Conservation (phyloP, 2,888 invertebrate genomes). For the Calliphora vomitoria region DNA sequence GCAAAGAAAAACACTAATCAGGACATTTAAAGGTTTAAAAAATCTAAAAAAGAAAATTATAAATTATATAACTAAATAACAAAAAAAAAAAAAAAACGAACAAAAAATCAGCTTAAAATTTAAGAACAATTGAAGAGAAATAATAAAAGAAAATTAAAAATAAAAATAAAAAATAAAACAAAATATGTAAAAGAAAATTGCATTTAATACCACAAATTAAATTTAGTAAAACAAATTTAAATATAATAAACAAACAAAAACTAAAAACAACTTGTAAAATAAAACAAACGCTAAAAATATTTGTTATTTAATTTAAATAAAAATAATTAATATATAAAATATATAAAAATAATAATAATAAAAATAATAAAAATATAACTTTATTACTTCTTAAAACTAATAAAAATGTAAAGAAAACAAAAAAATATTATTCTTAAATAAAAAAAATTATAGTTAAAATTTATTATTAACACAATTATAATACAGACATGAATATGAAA, state of each 20-base stretch:
- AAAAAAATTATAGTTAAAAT: slow-evolving; percentile 73
- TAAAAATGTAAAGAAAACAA: slow-evolving; percentile 34
- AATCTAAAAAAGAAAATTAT: slow-evolving; percentile 50
- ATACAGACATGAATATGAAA: slow-evolving; percentile 37
- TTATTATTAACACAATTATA: slow-evolving; percentile 66
- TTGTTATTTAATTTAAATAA: slow-evolving; percentile 66
- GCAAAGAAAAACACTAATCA: slow-evolving; percentile 68
- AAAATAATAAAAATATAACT: slow-evolving; percentile 64
- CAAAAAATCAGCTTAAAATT: slow-evolving; percentile 53
- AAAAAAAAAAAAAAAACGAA: slow-evolving; percentile 38
- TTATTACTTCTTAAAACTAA: slow-evolving; percentile 67
- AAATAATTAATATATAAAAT: background rate
- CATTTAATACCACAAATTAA: slow-evolving; percentile 79
- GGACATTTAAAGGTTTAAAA: slow-evolving; percentile 74
- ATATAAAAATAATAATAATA: slow-evolving; percentile 48
- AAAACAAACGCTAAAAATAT: slow-evolving; percentile 68
- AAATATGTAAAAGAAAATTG: slow-evolving; percentile 79
- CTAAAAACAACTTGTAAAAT: slow-evolving; percentile 66
- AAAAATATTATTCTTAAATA: slow-evolving; percentile 51
- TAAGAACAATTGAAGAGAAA: slow-evolving; percentile 35
- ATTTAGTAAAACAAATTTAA: slow-evolving; percentile 71
- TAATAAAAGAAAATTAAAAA: slow-evolving; percentile 44
- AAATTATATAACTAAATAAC: background rate
- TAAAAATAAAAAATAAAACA: slow-evolving; percentile 73
- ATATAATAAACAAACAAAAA: slow-evolving; percentile 69